These are phyloP conservation scores for Stichopus chloronotus DNA, from an alignment of 35 echinoderm and acorn worm genomes.

Conservation along the genomic window DNA sequence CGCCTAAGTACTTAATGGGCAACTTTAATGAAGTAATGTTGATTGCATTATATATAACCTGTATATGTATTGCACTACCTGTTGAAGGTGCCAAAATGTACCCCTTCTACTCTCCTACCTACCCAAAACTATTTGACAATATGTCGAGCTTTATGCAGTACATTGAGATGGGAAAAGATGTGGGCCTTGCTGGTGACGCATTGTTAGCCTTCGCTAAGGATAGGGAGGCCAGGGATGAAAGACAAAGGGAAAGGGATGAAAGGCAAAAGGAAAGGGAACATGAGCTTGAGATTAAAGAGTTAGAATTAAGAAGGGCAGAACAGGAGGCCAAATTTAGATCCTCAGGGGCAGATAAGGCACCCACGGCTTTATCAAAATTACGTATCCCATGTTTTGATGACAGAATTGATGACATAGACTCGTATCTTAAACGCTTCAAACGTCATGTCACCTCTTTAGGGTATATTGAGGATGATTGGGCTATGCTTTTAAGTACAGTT, in stretches of 20 bases:
- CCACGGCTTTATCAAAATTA: too few relatives aligned
- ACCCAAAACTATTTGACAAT: too few relatives aligned
- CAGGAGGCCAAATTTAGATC: neutral
- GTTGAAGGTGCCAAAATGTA: too few relatives aligned
- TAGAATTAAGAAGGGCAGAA: neutral
- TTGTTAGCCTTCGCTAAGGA: constrained; percentile 35
- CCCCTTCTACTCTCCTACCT: too few relatives aligned
- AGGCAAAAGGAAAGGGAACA: constrained; percentile 6
- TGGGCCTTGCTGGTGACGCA: neutral
- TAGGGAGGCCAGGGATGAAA: constrained; percentile 13
- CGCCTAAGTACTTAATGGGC: too few relatives aligned
- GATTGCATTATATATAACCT: too few relatives aligned
- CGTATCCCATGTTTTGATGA: constrained; percentile 16
- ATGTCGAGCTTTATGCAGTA: neutral
- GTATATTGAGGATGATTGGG: neutral
- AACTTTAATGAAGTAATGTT: too few relatives aligned
- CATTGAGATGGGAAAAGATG: constrained; percentile 5
- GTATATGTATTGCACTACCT: too few relatives aligned
- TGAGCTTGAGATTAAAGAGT: neutral
- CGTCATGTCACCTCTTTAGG: neutral
- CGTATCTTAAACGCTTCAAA: constrained; percentile 55
- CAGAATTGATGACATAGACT: constrained; percentile 38
- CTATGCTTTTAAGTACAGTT: constrained; percentile 56
- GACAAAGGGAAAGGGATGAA: neutral
- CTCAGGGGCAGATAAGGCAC: neutral